Evolutionary conservation across 2,797 vertebrate species (phyloP).

Genomic region (Rhodeus uyekii): DNA sequence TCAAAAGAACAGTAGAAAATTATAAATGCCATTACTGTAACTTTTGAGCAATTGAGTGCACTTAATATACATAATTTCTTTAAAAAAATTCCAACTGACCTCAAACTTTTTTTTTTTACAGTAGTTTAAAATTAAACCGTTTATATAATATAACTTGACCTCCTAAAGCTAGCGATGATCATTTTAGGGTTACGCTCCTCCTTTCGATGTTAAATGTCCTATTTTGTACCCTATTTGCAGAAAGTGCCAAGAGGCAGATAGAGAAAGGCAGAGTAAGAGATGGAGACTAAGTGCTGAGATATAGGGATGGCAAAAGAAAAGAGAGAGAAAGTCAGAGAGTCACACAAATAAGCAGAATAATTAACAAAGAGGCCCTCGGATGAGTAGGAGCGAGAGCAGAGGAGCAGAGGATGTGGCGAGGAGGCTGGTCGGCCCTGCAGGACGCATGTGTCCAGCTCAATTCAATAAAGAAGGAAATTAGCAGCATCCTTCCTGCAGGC

Average conservation of each 20-base stretch:
- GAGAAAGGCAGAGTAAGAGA: constrained; percentile 1
- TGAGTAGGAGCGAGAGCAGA: constrained; percentile 38
- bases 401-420: constrained; percentile 58
- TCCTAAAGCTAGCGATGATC: neutral
- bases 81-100: neutral
- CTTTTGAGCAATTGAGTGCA: neutral
- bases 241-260: constrained; percentile 13
- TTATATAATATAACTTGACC: neutral
- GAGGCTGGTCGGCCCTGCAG: constrained; percentile 64
- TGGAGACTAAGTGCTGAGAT: constrained; percentile 1
- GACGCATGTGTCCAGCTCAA: constrained; percentile 71
- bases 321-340: neutral
- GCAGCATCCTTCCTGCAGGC: constrained; percentile 77
- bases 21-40: neutral
- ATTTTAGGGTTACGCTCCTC: constrained; percentile 5
- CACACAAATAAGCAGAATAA: constrained; percentile 2
- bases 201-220: neutral
- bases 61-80: neutral
- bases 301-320: neutral
- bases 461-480: constrained; percentile 84
- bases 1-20: neutral
- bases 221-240: neutral
- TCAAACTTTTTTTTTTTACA: neutral
- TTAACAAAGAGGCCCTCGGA: constrained; percentile 18
- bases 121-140: neutral